Conservation (phyloP, 1,140 invertebrate species). For the Drosophila prosaltans region DNA sequence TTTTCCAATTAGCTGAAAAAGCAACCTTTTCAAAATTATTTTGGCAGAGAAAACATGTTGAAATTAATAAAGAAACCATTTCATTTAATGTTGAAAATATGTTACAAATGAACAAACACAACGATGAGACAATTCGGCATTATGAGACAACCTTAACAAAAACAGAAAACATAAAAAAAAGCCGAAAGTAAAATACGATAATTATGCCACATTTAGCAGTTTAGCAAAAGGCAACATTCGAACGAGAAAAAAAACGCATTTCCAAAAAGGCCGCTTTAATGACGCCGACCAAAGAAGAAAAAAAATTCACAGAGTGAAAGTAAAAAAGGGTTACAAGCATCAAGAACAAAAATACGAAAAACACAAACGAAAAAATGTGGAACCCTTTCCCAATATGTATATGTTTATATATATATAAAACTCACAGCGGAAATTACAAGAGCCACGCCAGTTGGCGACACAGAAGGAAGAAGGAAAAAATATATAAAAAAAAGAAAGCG, state of each 20-base stretch:
- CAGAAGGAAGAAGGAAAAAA: constrained; percentile 38
- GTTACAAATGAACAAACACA: constrained; percentile 30
- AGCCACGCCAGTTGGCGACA: constrained; percentile 68
- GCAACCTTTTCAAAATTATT: constrained; percentile 6
- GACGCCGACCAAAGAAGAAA: constrained; percentile 42
- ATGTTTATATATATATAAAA: constrained; percentile 9
- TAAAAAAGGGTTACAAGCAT: constrained; percentile 62
- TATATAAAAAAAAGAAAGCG: constrained; percentile 3
- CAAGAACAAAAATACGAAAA: constrained; percentile 21
- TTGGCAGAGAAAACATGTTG: constrained; percentile 33
- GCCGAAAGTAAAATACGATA: constrained; percentile 71
- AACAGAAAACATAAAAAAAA: constrained; percentile 33
- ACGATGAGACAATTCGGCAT: constrained; percentile 62
- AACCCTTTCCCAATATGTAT: constrained; percentile 3
- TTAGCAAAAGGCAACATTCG: constrained; percentile 60
- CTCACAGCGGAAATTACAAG: constrained; percentile 74
- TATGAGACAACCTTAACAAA: constrained; percentile 56
- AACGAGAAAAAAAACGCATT: constrained; percentile 26
- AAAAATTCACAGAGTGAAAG: constrained; percentile 48
- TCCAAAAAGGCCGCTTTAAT: constrained; percentile 58
- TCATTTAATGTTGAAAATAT: constrained; percentile 67
- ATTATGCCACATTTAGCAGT: constrained; percentile 80
- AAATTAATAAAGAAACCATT: constrained; percentile 74
- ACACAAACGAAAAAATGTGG: constrained; percentile 10
- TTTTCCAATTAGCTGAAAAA: constrained; percentile 58